These are phyloP conservation scores for Nasonia longicornis DNA, from an alignment of 1,140 invertebrate genomes.

Conservation along the genomic window DNA sequence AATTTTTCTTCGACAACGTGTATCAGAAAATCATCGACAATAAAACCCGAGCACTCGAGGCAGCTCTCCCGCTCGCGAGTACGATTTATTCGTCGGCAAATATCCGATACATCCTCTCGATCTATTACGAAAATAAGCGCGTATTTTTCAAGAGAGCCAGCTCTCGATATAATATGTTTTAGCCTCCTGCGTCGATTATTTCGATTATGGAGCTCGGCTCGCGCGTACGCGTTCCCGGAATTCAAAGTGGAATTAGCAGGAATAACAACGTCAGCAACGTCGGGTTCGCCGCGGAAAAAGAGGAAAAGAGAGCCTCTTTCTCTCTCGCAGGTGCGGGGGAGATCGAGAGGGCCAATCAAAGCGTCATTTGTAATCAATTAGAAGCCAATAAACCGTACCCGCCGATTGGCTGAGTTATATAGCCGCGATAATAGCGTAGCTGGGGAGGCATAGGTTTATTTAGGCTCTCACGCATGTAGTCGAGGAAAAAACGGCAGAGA, in stretches of 20 bases:
- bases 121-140: not conserved
- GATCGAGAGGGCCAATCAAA: conserved; percentile 63
- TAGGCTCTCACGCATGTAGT: not conserved
- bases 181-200: conserved; percentile 11
- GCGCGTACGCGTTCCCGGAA: not conserved
- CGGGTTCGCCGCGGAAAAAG: not conserved
- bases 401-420: conserved; percentile 64
- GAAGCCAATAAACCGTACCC: conserved; percentile 66
- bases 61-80: not conserved
- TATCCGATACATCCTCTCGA: not conserved
- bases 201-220: conserved; percentile 1
- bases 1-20: not conserved
- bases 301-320: not conserved
- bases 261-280: not conserved
- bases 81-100: not conserved
- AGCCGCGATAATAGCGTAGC: conserved; percentile 35
- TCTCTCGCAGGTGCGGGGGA: not conserved
- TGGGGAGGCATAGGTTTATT: not conserved
- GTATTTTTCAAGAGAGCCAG: not conserved
- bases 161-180: conserved; percentile 9
- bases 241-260: conserved; percentile 3
- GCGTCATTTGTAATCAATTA: conserved; percentile 70
- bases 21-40: not conserved
- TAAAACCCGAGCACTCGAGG: not conserved
- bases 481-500: conserved; percentile 7